These are phyloP conservation scores for Dendroctonus valens DNA, from an alignment of 1,140 invertebrate genomes.

Conservation along the genomic window DNA sequence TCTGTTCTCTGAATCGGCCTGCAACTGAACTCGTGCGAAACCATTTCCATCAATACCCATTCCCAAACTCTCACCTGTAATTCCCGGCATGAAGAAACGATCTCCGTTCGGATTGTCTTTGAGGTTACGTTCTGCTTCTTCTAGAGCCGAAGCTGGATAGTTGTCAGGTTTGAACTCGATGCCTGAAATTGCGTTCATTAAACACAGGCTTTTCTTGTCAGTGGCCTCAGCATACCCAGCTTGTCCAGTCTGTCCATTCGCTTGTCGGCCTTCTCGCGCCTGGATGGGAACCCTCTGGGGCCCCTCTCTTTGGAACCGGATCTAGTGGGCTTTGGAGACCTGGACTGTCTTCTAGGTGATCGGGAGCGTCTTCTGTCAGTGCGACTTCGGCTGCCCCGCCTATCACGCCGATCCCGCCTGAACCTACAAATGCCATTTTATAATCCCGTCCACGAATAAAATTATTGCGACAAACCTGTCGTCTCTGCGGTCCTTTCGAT, in stretches of 20 bases:
- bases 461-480: constrained; percentile 23
- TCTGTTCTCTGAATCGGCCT: constrained; percentile 76
- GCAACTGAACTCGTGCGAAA: not conserved
- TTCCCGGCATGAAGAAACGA: constrained; percentile 80
- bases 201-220: not conserved
- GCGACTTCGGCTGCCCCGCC: constrained; percentile 31
- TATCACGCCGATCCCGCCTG: constrained; percentile 23
- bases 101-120: constrained; percentile 27
- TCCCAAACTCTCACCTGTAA: constrained; percentile 55
- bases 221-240: constrained; percentile 18
- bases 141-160: constrained; percentile 17
- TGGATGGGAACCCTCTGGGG: constrained; percentile 16
- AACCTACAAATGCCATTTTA: constrained; percentile 7
- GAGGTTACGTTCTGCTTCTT: constrained; percentile 14
- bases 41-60: too few relatives aligned
- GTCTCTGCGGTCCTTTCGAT: constrained; percentile 34
- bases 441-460: not conserved
- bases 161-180: constrained; percentile 27
- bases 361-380: constrained; percentile 28
- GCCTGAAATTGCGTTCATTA: constrained; percentile 6
- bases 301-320: constrained; percentile 34
- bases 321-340: constrained; percentile 35
- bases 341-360: constrained; percentile 32
- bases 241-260: constrained; percentile 30
- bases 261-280: constrained; percentile 32